Conservation (phyloP, 2,888 invertebrate species). For the Callosobruchus maculatus region DNA sequence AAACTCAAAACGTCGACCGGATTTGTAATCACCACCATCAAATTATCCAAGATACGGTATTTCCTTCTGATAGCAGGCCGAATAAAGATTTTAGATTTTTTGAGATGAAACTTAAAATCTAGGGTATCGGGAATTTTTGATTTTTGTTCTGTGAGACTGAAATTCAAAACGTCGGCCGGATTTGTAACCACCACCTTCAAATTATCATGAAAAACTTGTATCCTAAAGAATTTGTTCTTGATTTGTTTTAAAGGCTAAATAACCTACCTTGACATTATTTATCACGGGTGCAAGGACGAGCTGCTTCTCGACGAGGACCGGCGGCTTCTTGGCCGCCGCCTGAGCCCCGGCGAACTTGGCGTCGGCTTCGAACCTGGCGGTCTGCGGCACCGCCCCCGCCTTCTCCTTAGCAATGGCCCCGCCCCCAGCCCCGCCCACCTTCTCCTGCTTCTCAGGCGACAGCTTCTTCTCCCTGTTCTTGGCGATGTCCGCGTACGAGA, state of each 20-base stretch:
- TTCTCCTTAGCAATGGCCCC: conserved; percentile 12
- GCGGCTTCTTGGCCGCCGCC: conserved; percentile 1
- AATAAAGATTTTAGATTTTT: too few relatives aligned
- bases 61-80: too few relatives aligned
- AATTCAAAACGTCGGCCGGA: too few relatives aligned
- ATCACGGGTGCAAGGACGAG: conserved; percentile 3
- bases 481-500: conserved; percentile 81
- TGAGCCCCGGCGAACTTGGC: conserved; percentile 9
- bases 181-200: too few relatives aligned
- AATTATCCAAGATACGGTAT: too few relatives aligned
- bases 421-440: neutral
- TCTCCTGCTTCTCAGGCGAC: conserved; percentile 26
- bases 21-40: too few relatives aligned
- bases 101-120: too few relatives aligned
- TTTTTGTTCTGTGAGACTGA: too few relatives aligned
- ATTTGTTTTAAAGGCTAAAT: neutral
- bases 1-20: too few relatives aligned
- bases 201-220: too few relatives aligned
- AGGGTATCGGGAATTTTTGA: too few relatives aligned
- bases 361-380: conserved; percentile 1
- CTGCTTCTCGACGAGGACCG: conserved; percentile 6
- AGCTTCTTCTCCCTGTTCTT: conserved; percentile 49
- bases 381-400: neutral
- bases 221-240: too few relatives aligned
- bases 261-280: neutral